These are phyloP conservation scores for Patella pellucida DNA, from an alignment of 2,888 invertebrate species.

Conservation along the genomic window DNA sequence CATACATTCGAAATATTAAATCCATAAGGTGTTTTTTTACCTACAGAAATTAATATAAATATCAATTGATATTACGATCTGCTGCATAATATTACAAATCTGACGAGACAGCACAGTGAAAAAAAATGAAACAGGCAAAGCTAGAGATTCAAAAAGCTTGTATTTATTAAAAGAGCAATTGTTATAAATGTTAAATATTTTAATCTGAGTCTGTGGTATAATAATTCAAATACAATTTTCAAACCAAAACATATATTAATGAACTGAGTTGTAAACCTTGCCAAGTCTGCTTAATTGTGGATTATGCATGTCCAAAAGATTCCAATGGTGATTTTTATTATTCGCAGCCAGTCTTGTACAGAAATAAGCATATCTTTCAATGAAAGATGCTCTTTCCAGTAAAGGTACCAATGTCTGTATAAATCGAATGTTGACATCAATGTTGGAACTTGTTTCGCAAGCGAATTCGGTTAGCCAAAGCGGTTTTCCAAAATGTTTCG, in stretches of 20 bases:
- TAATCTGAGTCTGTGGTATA: too few relatives aligned
- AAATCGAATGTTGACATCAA: conserved; percentile 18
- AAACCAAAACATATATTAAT: background rate
- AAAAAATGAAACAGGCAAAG: too few relatives aligned
- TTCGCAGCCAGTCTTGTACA: conserved; percentile 19
- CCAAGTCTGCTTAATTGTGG: conserved; percentile 31
- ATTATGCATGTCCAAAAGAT: conserved; percentile 28
- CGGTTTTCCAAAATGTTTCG: conserved; percentile 23
- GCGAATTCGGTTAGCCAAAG: conserved; percentile 36
- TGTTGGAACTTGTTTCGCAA: conserved; percentile 18
- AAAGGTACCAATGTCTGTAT: conserved; percentile 28
- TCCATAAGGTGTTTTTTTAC: too few relatives aligned
- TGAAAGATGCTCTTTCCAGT: conserved; percentile 30
- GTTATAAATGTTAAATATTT: too few relatives aligned
- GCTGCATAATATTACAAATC: too few relatives aligned
- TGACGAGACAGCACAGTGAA: too few relatives aligned
- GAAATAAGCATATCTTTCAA: conserved; percentile 33
- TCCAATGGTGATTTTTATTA: background rate
- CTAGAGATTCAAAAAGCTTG: too few relatives aligned
- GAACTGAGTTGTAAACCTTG: conserved; percentile 35
- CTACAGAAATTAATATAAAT: too few relatives aligned
- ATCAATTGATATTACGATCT: too few relatives aligned
- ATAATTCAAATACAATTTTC: too few relatives aligned
- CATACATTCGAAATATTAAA: too few relatives aligned
- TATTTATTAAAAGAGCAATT: too few relatives aligned